These are phyloP conservation scores for Drosophila infuscata DNA, from an alignment of 2,888 invertebrate genomes.

Conservation along the genomic window DNA sequence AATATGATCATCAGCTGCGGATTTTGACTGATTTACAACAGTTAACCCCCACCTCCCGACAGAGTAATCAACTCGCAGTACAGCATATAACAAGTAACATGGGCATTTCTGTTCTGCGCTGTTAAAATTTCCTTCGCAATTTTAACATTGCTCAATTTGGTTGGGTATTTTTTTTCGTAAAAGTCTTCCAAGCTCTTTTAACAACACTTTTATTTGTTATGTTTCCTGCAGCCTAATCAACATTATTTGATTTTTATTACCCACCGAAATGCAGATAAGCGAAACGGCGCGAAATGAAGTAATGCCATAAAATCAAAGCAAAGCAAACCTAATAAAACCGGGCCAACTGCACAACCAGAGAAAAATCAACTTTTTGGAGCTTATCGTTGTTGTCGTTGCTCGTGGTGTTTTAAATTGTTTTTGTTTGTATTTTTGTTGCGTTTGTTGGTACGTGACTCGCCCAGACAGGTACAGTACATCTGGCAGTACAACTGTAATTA, in stretches of 20 bases:
- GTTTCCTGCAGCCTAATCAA: constrained; percentile 42
- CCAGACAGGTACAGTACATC: constrained; percentile 29
- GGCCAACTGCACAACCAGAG: constrained; percentile 28
- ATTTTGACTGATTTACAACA: neutral
- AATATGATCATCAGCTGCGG: neutral
- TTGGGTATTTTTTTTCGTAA: constrained; percentile 8
- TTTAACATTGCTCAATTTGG: constrained; percentile 13
- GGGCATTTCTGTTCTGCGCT: constrained; percentile 20
- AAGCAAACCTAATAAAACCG: constrained; percentile 31
- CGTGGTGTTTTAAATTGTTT: constrained; percentile 17
- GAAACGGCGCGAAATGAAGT: constrained; percentile 55
- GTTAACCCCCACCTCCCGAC: neutral
- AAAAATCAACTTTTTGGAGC: constrained; percentile 47
- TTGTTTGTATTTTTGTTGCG: constrained; percentile 20
- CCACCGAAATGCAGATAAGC: constrained; percentile 62
- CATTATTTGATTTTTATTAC: constrained; percentile 58
- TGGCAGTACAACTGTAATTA: constrained; percentile 34
- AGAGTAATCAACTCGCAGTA: neutral
- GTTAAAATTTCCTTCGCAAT: constrained; percentile 53
- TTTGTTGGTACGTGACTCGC: constrained; percentile 52
- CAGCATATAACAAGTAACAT: constrained; percentile 4
- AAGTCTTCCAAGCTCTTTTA: constrained; percentile 27
- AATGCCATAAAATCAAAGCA: constrained; percentile 27
- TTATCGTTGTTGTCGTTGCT: constrained; percentile 13
- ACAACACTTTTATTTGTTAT: constrained; percentile 15